Conservation (phyloP, 2,113 vertebrate genomes). For the Oreochromis tanganicae region DNA sequence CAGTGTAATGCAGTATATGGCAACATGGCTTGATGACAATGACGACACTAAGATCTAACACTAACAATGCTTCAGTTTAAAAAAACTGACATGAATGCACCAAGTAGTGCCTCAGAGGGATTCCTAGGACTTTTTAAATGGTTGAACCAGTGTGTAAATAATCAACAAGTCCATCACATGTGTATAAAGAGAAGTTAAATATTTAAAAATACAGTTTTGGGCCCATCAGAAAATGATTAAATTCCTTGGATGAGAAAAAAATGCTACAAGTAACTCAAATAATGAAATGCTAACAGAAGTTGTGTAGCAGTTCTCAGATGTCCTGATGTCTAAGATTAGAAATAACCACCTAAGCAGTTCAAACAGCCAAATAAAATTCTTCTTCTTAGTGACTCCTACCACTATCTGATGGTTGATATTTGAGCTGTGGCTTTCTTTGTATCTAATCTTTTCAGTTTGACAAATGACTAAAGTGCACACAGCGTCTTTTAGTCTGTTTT, state of each 20-base stretch:
- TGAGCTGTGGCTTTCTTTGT: constrained; percentile 47
- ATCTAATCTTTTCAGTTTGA: constrained; percentile 38
- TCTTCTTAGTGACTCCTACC: not conserved
- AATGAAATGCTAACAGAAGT: not conserved
- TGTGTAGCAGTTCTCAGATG: not conserved
- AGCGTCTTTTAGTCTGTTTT: constrained; percentile 36
- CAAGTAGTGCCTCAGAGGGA: not conserved
- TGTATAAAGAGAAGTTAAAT: not conserved
- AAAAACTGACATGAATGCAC: not conserved
- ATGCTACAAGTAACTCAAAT: not conserved
- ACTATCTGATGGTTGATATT: constrained; percentile 1
- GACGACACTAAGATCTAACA: not conserved
- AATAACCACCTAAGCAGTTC: not conserved
- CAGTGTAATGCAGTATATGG: not conserved
- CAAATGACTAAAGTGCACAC: constrained; percentile 53
- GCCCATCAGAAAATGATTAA: not conserved
- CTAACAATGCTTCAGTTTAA: not conserved
- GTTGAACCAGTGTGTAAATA: not conserved
- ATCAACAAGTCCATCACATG: not conserved
- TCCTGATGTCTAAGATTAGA: not conserved
- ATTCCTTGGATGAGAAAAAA: not conserved
- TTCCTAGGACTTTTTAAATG: not conserved
- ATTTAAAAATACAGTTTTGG: not conserved
- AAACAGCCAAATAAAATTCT: not conserved
- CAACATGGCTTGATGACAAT: not conserved